A percentile compares a stretch with the other conserved stretches of the same genome.
These are phyloP conservation scores for Hemiscyllium ocellatum DNA, from an alignment of 2,113 vertebrate species.

Conservation along the genomic window DNA sequence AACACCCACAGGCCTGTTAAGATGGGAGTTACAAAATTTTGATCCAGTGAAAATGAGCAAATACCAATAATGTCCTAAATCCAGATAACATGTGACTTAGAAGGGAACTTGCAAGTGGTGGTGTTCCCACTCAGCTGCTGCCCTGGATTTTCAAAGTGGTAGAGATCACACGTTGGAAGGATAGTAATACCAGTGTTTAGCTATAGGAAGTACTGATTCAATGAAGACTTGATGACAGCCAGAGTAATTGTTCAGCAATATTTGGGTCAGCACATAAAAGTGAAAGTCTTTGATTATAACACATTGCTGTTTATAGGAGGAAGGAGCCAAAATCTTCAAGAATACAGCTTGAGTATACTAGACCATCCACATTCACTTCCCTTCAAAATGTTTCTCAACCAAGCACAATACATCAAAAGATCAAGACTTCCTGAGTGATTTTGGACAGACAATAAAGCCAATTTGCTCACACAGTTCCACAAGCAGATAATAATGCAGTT, in stretches of 20 bases:
- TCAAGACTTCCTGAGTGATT: background rate
- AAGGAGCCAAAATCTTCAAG: background rate
- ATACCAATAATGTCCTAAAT: background rate
- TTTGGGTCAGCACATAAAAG: background rate
- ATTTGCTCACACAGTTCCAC: background rate
- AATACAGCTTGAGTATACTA: background rate
- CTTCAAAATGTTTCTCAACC: background rate
- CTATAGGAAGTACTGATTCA: background rate
- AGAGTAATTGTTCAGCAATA: background rate
- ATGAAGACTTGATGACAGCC: background rate
- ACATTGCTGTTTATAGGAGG: background rate
- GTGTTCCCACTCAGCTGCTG: background rate
- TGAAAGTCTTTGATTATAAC: background rate
- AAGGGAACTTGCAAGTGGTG: background rate
- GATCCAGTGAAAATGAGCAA: background rate
- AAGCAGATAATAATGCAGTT: background rate
- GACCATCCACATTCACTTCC: background rate
- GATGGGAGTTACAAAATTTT: background rate
- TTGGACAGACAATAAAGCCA: background rate
- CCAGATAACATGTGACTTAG: background rate
- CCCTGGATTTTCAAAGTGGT: background rate
- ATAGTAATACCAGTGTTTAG: background rate
- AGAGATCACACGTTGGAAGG: background rate
- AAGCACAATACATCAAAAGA: background rate
- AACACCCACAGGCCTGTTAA: background rate